Percentiles rank a stretch among this genome's conserved stretches.
These are phyloP conservation scores for Dastarcus helophoroides DNA, from an alignment of 2,888 invertebrate genomes.

Conservation along the genomic window DNA sequence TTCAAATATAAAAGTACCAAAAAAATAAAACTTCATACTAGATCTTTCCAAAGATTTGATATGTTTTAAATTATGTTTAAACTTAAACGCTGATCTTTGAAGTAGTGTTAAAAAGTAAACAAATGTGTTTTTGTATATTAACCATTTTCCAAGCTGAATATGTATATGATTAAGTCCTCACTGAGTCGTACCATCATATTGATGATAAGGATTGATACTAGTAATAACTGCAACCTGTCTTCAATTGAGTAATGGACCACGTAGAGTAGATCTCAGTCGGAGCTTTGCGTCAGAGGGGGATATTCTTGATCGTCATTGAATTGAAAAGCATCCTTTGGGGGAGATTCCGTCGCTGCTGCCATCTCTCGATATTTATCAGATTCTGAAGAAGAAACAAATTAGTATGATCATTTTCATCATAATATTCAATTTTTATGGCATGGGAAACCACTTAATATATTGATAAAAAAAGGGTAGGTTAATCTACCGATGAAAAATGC, in stretches of 20 bases:
- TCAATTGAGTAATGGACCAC: conserved; percentile 8
- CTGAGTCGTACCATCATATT: conserved; percentile 29
- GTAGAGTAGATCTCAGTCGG: conserved; percentile 35
- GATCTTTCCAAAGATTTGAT: too few relatives aligned
- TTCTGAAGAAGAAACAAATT: conserved; percentile 41
- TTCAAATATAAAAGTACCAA: too few relatives aligned
- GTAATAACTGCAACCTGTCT: conserved; percentile 25
- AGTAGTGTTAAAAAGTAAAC: too few relatives aligned
- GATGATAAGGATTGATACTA: conserved; percentile 28
- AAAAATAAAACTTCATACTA: too few relatives aligned
- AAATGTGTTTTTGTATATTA: too few relatives aligned
- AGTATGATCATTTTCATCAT: conserved; percentile 7
- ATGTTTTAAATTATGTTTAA: too few relatives aligned
- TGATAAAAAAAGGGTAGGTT: too few relatives aligned
- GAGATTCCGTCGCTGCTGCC: conserved; percentile 58
- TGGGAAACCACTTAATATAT: background rate
- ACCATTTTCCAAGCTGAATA: conserved; percentile 26
- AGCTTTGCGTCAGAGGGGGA: conserved; percentile 62
- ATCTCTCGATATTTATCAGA: conserved; percentile 65
- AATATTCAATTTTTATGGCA: conserved; percentile 2
- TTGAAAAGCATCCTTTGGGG: conserved; percentile 62
- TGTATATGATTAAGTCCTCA: conserved; percentile 31
- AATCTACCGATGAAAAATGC: too few relatives aligned
- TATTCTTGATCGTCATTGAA: conserved; percentile 75
- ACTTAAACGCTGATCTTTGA: too few relatives aligned